Base-by-base conservation (phyloP, 53 echinoderm and acorn worm species). In the Holothuria leucospilota region DNA sequence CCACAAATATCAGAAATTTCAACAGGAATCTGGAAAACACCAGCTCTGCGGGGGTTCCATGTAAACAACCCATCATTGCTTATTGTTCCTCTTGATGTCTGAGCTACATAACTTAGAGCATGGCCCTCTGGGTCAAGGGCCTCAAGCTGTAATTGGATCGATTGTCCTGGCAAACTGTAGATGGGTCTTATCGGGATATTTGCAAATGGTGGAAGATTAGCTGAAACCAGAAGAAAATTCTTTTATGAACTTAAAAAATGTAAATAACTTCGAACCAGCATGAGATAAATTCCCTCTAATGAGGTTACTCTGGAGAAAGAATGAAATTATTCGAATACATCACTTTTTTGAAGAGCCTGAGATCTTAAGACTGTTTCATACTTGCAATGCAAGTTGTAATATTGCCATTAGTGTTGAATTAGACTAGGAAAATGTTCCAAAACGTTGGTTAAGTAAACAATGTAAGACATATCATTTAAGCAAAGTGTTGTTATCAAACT, bases 91-190 rank as follows among this genome's bases (percentile, higher is more conserved):
- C 73, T 80, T 56, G 58, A 51, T 24, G 85, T 78, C 1, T 85
- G 8, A 8, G 79, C 68, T 10, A 25, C 73, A 30, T 72, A 85
- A 18, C 25, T 68, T 13, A 90, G 20, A 68, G 67, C 30, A 26
- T 75, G 65, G 0, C 72, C 89, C 40, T 91, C 91, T 2, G 88
- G 94, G 39, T 94, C 94, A 14, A 60, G 42, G 20, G 86, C 91
- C 1, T 85, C 69, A 23, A 94, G 53, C 39, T 94, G 89, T 12
- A 91, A 69, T 2, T 77, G 24, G 63, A 91, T 28, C 59, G 20
- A 64, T 18, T 86, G 71, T 0, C 83, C 89, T 58, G 86, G 86
- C 51, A 94, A 86, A 29, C 86, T 82, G 75, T 52, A 75, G 13
- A 75, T 51, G 34, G 49, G 49, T 12, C 15, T 42, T 49, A 6